Base-by-base conservation (phyloP, 1,140 invertebrate species). In the Drosophila virilis region DNA sequence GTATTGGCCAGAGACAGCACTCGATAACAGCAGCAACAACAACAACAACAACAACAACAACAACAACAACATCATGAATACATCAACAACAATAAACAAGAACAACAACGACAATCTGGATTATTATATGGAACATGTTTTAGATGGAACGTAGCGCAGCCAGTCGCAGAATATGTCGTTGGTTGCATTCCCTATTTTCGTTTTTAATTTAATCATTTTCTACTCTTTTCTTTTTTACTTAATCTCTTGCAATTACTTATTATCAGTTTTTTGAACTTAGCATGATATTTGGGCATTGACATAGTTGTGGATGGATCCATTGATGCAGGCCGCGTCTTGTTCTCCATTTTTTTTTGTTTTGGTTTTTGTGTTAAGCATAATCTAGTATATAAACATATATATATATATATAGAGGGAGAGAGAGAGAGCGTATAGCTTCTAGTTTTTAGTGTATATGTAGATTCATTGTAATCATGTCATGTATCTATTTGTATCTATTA, bases 91-190 rank as follows among this genome's bases (percentile, higher is more conserved):
- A 57, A 15, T 60, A 40, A 28, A 28, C 22, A 28, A 43, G 5
- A 51, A 51, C 74, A 74, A 80, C 74, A 71, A 65, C 69, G 75
- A 79, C 58, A 79, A 79, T 86, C 61, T 74, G 64, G 77, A 50
- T 60, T 55, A 42, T 54, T 48, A 61, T 50, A 28, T 48, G 45
- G 9, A 48, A 33, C n/a, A 12, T 59, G 15, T 45, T 58, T 59
- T 48, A 48, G 32, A 45, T 46, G 28, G 57, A 46, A 60, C 28
- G 8, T 37, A 60, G 43, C 28, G 46, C 46, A 48, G 17, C 46
- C 46, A 61, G 15, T 48, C 12, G 17, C 52, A 40, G 17, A 45
- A 15, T 13, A 35, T 58, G 55, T 58, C 55, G 55, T 58, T 50
- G 7, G 22, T 50, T 50, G 48, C 28, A 8, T n/a, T 51, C 3